Conservation (phyloP, 2,888 invertebrate genomes). For the Tipula unca region DNA sequence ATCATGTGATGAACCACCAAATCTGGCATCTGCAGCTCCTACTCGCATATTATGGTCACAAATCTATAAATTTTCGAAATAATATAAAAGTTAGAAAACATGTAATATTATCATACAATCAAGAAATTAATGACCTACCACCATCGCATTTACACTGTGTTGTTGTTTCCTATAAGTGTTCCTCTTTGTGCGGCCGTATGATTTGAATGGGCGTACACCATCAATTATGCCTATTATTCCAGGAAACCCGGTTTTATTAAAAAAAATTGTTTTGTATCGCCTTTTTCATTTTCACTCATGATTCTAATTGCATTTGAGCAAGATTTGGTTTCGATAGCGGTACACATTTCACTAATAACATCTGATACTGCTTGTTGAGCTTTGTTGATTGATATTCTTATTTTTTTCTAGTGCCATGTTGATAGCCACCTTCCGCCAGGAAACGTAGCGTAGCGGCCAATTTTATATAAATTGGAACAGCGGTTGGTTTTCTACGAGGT, state of each 20-base stretch:
- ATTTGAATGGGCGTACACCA: neutral
- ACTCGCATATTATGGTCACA: too few relatives aligned
- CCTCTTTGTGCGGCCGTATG: neutral
- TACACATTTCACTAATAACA: neutral
- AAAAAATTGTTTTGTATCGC: neutral
- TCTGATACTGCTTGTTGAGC: neutral
- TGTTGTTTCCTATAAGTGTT: neutral
- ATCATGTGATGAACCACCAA: neutral
- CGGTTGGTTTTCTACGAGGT: neutral
- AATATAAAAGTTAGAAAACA: neutral
- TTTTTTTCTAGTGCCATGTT: neutral
- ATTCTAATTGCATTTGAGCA: neutral
- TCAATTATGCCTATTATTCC: neutral
- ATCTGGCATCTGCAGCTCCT: too few relatives aligned
- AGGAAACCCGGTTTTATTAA: neutral
- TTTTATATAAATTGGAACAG: neutral
- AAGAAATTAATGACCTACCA: slow-evolving; percentile 9
- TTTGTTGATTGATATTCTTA: neutral
- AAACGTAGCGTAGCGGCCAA: neutral
- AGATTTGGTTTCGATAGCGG: neutral
- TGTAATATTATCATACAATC: neutral
- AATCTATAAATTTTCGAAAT: too few relatives aligned
- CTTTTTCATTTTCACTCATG: neutral
- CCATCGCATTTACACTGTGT: slow-evolving; percentile 21
- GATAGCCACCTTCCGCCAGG: neutral